These are phyloP conservation scores for Elephantulus edwardii DNA, from an alignment of 2,113 vertebrate species.

Conservation along the genomic window DNA sequence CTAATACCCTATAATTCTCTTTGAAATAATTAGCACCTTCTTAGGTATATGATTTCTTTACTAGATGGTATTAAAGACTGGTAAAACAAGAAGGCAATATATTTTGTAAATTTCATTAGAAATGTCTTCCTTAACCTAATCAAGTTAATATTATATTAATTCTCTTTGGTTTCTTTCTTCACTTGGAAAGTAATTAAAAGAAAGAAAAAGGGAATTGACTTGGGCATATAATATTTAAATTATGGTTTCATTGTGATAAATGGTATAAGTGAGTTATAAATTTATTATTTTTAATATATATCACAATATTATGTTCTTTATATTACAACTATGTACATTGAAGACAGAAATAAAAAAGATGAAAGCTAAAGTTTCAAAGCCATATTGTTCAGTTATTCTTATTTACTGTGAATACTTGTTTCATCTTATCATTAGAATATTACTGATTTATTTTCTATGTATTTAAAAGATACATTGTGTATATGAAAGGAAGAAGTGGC, in stretches of 20 bases:
- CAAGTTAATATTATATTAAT: conserved; percentile 44
- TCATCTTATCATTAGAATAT: not conserved
- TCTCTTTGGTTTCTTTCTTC: conserved; percentile 47
- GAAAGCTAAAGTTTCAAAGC: not conserved
- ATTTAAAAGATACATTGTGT: not conserved
- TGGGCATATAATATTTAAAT: not conserved
- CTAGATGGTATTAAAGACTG: not conserved
- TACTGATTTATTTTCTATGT: not conserved
- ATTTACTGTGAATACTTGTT: not conserved
- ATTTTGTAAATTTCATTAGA: conserved; percentile 39
- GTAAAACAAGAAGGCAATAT: conserved; percentile 2
- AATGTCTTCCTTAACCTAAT: not conserved
- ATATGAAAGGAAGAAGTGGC: not conserved
- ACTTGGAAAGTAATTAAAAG: conserved; percentile 51
- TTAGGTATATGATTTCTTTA: not conserved
- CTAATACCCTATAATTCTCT: not conserved
- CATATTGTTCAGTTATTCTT: not conserved
- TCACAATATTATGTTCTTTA: not conserved
- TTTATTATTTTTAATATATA: conserved; percentile 16
- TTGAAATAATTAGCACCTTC: not conserved
- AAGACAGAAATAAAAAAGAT: not conserved
- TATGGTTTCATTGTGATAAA: conserved; percentile 12
- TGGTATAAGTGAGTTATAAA: not conserved
- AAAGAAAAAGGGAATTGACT: conserved; percentile 28
- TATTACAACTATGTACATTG: not conserved